These are phyloP conservation scores for Onychorhynchus coronatus DNA, from an alignment of 2,113 vertebrate genomes.

Conservation along the genomic window DNA sequence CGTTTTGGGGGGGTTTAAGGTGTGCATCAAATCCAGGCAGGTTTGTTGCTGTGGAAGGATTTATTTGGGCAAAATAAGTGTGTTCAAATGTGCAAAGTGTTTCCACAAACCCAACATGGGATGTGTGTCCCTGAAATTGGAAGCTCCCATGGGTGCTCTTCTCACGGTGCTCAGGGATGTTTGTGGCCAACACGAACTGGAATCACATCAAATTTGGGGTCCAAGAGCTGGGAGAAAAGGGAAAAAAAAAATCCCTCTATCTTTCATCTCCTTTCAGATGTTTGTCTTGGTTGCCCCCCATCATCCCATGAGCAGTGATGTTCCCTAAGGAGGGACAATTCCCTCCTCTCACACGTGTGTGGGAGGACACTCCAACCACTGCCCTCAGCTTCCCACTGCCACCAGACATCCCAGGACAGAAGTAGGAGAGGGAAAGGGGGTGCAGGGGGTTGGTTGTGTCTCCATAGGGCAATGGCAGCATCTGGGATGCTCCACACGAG, in stretches of 20 bases:
- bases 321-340: neutral
- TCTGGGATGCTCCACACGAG: neutral
- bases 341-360: neutral
- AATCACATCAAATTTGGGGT: accelerated
- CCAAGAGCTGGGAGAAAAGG: accelerated
- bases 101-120: neutral
- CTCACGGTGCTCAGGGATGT: neutral
- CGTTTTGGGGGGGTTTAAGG: neutral
- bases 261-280: neutral
- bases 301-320: neutral
- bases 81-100: neutral
- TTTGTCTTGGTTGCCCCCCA: neutral
- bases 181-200: neutral
- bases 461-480: neutral
- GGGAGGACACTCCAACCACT: neutral
- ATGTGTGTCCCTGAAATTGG: accelerated
- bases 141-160: accelerated
- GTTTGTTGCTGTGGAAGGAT: neutral
- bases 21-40: accelerated
- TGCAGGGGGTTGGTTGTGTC: neutral
- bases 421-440: neutral
- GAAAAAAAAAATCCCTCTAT: accelerated
- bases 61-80: neutral
- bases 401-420: neutral
- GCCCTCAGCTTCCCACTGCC: neutral